These are phyloP conservation scores for Eurytoma californica DNA, from an alignment of 2,888 invertebrate genomes.

Conservation along the genomic window DNA sequence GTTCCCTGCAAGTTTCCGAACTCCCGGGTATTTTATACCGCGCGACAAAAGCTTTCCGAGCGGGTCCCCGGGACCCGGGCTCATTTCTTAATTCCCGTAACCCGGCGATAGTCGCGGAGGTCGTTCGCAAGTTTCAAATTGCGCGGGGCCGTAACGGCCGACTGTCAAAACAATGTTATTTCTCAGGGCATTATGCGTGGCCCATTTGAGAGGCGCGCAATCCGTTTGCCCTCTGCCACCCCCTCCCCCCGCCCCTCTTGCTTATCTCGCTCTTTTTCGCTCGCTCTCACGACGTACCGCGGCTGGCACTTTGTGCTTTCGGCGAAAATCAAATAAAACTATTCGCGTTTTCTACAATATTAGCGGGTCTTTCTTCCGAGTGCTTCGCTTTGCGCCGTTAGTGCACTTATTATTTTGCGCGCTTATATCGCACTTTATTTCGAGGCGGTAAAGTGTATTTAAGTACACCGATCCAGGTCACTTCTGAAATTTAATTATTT, in stretches of 20 bases:
- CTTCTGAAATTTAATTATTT: constrained; percentile 26
- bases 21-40: not conserved
- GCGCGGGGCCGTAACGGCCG: constrained; percentile 58
- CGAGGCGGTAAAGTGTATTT: not conserved
- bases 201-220: constrained; percentile 14
- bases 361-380: constrained; percentile 17
- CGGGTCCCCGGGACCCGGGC: not conserved
- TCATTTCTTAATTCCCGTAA: constrained; percentile 28
- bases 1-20: not conserved
- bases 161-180: constrained; percentile 72
- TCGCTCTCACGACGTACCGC: constrained; percentile 54
- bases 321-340: constrained; percentile 61
- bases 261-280: constrained; percentile 43
- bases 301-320: constrained; percentile 57
- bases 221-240: constrained; percentile 5
- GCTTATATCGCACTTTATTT: constrained; percentile 31
- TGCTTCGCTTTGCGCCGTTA: constrained; percentile 13
- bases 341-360: constrained; percentile 58
- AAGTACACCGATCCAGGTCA: constrained; percentile 13
- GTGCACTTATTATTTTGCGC: constrained; percentile 35
- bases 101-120: not conserved
- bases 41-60: constrained; percentile 23
- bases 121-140: constrained; percentile 57
- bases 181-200: constrained; percentile 66
- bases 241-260: not conserved